Conservation (phyloP, 2,113 vertebrate species). For the Pelecanoides urinatrix region DNA sequence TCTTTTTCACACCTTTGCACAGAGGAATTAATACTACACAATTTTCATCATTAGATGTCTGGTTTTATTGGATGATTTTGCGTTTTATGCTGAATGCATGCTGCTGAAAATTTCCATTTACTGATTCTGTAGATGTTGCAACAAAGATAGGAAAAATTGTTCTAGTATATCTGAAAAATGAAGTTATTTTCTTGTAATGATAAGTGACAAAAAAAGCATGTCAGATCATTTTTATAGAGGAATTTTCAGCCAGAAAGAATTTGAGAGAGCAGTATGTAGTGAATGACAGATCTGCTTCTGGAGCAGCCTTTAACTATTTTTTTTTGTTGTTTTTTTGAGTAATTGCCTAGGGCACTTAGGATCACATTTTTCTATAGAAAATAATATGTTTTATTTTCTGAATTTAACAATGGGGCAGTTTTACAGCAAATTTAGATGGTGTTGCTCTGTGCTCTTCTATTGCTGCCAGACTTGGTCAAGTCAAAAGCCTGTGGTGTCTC, state of each 20-base stretch:
- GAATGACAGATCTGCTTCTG: not conserved
- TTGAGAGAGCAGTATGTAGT: not conserved
- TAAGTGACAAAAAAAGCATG: not conserved
- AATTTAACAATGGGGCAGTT: not conserved
- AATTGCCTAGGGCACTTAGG: not conserved
- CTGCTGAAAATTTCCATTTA: not conserved
- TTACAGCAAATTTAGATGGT: not conserved
- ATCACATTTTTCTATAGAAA: not conserved
- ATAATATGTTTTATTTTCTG: not conserved
- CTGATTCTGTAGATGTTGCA: not conserved
- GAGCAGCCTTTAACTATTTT: not conserved
- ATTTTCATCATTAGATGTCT: not conserved
- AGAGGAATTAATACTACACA: not conserved
- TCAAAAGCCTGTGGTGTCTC: not conserved
- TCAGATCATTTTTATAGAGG: not conserved
- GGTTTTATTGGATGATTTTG: not conserved
- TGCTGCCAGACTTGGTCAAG: not conserved
- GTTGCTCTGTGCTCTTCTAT: not conserved
- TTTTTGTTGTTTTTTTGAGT: not conserved
- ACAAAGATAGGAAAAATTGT: not conserved
- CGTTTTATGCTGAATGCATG: not conserved
- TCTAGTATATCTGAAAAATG: not conserved
- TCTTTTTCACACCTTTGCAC: not conserved
- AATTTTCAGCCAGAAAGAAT: not conserved
- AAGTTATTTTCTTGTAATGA: not conserved